phyloP scores from a whole-genome alignment of 2,113 vertebrate genomes.

The Amazona vittata region DNA sequence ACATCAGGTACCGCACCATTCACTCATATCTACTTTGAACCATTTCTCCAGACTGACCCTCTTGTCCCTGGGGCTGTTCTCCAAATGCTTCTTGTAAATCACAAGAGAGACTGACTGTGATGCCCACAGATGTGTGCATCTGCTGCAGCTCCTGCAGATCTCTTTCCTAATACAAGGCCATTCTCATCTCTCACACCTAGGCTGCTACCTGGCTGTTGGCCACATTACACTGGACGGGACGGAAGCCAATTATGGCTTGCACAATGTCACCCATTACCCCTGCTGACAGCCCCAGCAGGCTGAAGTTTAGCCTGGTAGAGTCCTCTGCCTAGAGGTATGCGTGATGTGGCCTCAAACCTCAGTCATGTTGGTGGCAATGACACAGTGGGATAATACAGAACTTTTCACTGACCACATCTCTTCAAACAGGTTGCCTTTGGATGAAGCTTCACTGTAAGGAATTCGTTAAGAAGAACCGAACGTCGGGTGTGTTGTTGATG shows the following conservation, averaged over 20 bases:
- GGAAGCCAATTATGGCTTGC: rapidly evolving
- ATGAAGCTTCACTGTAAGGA: background rate
- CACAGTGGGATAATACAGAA: rapidly evolving
- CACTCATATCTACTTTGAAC: background rate
- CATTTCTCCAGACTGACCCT: background rate
- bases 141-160: background rate
- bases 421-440: background rate
- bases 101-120: background rate
- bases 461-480: background rate
- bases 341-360: background rate
- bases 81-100: background rate
- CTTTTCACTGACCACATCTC: background rate
- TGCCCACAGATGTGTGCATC: rapidly evolving
- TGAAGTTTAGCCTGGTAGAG: background rate
- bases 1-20: background rate
- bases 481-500: background rate
- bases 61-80: background rate
- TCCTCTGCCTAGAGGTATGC: background rate
- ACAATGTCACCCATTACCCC: rapidly evolving
- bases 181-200: background rate
- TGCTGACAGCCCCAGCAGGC: background rate
- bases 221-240: rapidly evolving
- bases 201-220: background rate
- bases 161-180: background rate
- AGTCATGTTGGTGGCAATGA: rapidly evolving